Evolutionary conservation across 2,797 vertebrate species (phyloP), one percentile per base, ranked within the genome.

Genomic region (Sebastes glaucus): DNA sequence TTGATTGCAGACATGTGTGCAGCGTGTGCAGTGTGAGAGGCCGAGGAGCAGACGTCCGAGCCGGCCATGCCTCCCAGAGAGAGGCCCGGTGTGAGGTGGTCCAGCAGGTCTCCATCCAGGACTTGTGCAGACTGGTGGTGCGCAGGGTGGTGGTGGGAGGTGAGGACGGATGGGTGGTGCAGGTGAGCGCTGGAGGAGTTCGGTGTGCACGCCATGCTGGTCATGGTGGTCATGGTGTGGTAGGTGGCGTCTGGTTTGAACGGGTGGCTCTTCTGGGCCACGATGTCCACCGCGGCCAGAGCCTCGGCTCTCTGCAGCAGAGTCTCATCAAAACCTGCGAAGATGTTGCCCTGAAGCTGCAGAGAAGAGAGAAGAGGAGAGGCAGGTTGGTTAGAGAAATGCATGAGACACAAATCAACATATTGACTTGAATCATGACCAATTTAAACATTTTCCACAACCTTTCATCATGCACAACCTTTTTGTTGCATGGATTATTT

Each of bases 221-320:
- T 97, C 97, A 98, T 98, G 84, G 95, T 97, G 92, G 96, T 97
- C 97, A 98, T 98, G 90, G 97, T 98, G 95, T 98, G 97, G 93
- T 98, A 98, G 32, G 97, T 98, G 77, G 97, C 97, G 85, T 98
- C 97, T 1, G 97, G 97, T 86, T 98, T 98, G 95, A 97, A 98
- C 16, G 97, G 97, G 71, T 97, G 97, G 20, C 95, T 96, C 92
- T 98, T 98, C 91, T 97, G 97, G 1, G 97, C 92, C 56, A 97
- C 97, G 30, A 98, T 97, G 92, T 98, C 97, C 95, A 98, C 97
- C 1, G 97, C 97, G 33, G 97, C 97, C 93, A 98, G 94, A 74
- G 97, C 97, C 94, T 98, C 97, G 0, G 97, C 97, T 2, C 97
- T 95, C 82, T 97, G 96, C 86, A 98, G 96, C 74, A 98, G 76